Evolutionary conservation across 1,140 invertebrate species (phyloP), one percentile per base, ranked within the genome.

Genomic region (Zaprionus lachaisei): DNA sequence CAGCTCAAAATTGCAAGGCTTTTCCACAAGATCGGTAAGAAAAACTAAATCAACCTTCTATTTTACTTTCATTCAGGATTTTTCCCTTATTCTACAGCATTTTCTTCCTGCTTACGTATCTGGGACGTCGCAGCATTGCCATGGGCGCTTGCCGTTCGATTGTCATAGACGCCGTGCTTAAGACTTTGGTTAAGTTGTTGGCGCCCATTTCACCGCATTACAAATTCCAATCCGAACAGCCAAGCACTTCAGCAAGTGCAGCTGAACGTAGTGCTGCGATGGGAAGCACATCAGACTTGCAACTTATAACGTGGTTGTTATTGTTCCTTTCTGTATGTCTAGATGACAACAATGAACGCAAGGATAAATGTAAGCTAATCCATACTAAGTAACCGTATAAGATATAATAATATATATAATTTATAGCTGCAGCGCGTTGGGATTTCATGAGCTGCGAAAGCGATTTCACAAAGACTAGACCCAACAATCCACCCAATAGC

Each of bases 21-120:
- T 97, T 97, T 85, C 96, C 97, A 31, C 96, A 98, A 89, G 97
- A 98, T 92, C 96, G 97, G 97, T 97, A 92, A 74, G 80, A 20
- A 15, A 11, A 28, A 12, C 15, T 49, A 5, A 4, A 12, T 54
- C 31, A 11, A 22, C 17, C 0, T 26, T 24, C 5, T 37, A 11
- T 26, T 9, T 47, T 55, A 9, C 3, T n/a, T 22, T n/a, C 6
- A 54, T 17, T 47, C 17, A 28, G 12, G 9, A 12, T 24, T 20
- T 41, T 4, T 12, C 14, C 3, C 6, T 24, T 80, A 2, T 71
- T 83, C 93, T 93, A 20, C 92, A 97, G 97, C 83, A 96, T 98
- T 37, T 97, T 99, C 86, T 96, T 98, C 72, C 94, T 98, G 54
- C 93, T 98, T 51, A 96, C 97, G 60, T 98, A 97, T 92, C 95